Evolutionary conservation across 1,140 invertebrate species (phyloP).

Genomic region (Tyrophagus putrescentiae): DNA sequence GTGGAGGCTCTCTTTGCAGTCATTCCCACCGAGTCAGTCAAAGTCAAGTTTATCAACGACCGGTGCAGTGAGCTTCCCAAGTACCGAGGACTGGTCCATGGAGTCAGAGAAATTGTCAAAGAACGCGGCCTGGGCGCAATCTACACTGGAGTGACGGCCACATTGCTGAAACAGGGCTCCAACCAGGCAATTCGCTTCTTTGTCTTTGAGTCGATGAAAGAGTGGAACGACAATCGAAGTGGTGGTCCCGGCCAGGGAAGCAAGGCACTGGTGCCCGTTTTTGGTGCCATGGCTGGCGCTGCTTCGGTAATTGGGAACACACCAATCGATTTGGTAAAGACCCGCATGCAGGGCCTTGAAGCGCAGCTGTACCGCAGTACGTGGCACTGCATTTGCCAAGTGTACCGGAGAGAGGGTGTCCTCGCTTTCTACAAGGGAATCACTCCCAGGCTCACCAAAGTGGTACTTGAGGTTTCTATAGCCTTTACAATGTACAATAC

Average conservation of each 20-base stretch:
- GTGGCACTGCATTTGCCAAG: constrained; percentile 73
- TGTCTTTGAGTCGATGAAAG: constrained; percentile 89
- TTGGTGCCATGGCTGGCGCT: constrained; percentile 84
- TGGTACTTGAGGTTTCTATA: constrained; percentile 77
- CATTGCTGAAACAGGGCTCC: constrained; percentile 91
- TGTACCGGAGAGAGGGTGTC: constrained; percentile 82
- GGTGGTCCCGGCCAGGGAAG: constrained; percentile 64
- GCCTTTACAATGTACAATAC: constrained; percentile 2
- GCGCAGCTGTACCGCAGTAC: constrained; percentile 89
- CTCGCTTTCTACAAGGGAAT: constrained; percentile 97
- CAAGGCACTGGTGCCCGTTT: constrained; percentile 63
- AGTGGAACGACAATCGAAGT: constrained; percentile 53
- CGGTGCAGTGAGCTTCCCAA: constrained; percentile 75
- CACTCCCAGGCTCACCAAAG: constrained; percentile 77
- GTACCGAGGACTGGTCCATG: constrained; percentile 86
- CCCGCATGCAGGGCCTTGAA: constrained; percentile 95
- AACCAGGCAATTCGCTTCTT: constrained; percentile 98
- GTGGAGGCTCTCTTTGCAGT: constrained; percentile 89
- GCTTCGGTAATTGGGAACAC: constrained; percentile 87
- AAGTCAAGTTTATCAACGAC: constrained; percentile 99
- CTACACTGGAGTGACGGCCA: constrained; percentile 60
- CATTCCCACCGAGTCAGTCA: constrained; percentile 98
- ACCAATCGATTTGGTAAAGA: constrained; percentile 95
- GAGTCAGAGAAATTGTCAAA: constrained; percentile 68
- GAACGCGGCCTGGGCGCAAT: constrained; percentile 54